phyloP scores from a whole-genome alignment of 2,113 vertebrate genomes.

The Pterocles burchelli region DNA sequence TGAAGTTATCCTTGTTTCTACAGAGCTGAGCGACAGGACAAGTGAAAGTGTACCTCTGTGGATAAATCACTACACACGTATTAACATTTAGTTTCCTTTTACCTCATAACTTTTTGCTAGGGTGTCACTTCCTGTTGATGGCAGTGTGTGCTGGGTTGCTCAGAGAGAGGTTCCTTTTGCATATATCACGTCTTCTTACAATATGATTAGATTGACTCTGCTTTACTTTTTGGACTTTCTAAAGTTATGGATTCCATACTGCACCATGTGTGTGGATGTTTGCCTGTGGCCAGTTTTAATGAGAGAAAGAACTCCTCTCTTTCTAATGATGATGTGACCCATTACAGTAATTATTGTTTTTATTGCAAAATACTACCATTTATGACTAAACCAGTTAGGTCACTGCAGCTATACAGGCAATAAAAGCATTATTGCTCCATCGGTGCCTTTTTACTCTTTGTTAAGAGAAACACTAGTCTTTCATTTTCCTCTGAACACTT shows the following conservation, averaged over 20 bases:
- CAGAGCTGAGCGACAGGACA: neutral
- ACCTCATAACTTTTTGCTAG: neutral
- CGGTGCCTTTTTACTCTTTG: constrained; percentile 16
- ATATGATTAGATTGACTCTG: neutral
- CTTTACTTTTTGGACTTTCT: neutral
- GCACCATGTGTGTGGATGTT: neutral
- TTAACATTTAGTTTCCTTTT: neutral
- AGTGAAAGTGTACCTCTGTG: neutral
- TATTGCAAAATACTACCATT: constrained; percentile 41
- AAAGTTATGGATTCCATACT: neutral
- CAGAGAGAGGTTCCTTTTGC: neutral
- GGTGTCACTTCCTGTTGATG: neutral
- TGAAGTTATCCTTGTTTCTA: neutral
- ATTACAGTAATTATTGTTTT: constrained; percentile 1
- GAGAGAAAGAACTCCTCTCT: neutral
- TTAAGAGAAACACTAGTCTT: constrained; percentile 47
- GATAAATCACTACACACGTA: neutral
- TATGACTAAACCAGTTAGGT: constrained; percentile 58
- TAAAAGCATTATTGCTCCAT: constrained; percentile 60
- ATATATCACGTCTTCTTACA: rapidly evolving
- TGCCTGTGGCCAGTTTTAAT: neutral
- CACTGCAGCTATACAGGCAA: constrained; percentile 36
- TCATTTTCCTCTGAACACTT: constrained; percentile 61
- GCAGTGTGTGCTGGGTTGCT: neutral
- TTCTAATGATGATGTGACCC: neutral